These are phyloP conservation scores for Meiosimyza platycephala DNA, from an alignment of 2,888 invertebrate species.

Conservation along the genomic window DNA sequence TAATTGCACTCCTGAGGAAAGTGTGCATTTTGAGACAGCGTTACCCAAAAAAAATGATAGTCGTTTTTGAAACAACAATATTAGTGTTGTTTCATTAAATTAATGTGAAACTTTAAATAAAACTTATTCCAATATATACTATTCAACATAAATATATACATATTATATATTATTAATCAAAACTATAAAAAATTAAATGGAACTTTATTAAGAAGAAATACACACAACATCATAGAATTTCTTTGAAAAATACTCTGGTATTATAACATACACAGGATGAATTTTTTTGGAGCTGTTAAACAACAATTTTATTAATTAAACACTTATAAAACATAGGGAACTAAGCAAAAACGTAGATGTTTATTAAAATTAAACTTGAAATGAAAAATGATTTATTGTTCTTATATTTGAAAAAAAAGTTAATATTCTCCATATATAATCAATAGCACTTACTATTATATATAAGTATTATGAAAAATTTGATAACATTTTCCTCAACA, in stretches of 20 bases:
- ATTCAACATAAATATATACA: conserved; percentile 12
- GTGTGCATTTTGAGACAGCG: conserved; percentile 10
- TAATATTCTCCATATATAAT: conserved; percentile 27
- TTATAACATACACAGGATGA: neutral
- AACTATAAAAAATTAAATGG: conserved; percentile 1
- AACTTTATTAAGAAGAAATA: conserved; percentile 17
- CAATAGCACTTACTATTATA: conserved; percentile 1
- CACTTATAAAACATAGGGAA: neutral
- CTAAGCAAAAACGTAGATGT: conserved; percentile 4
- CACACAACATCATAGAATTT: conserved; percentile 8
- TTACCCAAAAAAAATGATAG: conserved; percentile 16
- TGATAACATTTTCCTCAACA: conserved; percentile 1
- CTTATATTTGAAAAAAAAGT: conserved; percentile 42
- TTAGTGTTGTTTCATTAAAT: too few species aligned
- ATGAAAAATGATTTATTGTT: conserved; percentile 42
- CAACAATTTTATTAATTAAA: conserved; percentile 27
- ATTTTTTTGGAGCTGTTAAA: conserved; percentile 6
- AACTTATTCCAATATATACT: conserved; percentile 9
- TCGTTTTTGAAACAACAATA: too few species aligned
- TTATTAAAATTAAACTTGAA: conserved; percentile 14
- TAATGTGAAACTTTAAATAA: neutral
- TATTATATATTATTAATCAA: conserved; percentile 3
- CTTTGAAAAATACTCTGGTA: conserved; percentile 23
- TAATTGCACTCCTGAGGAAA: neutral
- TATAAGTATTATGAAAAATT: conserved; percentile 8